A percentile compares a stretch with the other conserved stretches of the same genome.
These are phyloP conservation scores for Parauchenoglanis punctatus DNA, from an alignment of 2,797 vertebrate species.

Conservation along the genomic window DNA sequence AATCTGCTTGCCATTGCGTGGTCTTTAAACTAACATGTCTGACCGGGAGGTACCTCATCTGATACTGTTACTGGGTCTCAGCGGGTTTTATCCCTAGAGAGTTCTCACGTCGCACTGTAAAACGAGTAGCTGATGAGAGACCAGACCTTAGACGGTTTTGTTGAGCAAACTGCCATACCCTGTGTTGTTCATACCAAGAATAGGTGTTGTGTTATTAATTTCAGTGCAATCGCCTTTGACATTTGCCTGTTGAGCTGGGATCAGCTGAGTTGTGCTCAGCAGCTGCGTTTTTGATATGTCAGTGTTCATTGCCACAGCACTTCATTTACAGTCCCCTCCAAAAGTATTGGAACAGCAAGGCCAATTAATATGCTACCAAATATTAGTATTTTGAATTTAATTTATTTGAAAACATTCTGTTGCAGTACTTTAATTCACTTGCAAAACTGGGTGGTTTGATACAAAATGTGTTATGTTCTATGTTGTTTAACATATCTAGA, in stretches of 20 bases:
- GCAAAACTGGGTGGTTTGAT: too few species aligned
- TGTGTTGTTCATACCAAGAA: slow-evolving; percentile 56
- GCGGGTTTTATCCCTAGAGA: slow-evolving; percentile 21
- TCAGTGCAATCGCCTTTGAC: slow-evolving; percentile 42
- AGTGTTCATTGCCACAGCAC: not conserved
- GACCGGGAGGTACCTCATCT: slow-evolving; percentile 25
- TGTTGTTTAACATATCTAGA: too few species aligned
- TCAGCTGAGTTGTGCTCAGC: slow-evolving; percentile 21
- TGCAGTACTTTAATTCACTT: too few species aligned
- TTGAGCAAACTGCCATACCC: slow-evolving; percentile 23
- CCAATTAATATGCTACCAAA: too few species aligned
- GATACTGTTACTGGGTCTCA: slow-evolving; percentile 3
- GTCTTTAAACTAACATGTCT: slow-evolving; percentile 39
- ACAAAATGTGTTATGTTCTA: too few species aligned
- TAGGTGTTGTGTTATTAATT: slow-evolving; percentile 51
- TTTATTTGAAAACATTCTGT: too few species aligned
- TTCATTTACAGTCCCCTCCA: not conserved
- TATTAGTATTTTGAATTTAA: too few species aligned
- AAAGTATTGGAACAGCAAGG: too few species aligned
- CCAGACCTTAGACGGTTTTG: slow-evolving; percentile 29
- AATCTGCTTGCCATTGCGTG: slow-evolving; percentile 26
- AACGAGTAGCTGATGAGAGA: slow-evolving; percentile 59
- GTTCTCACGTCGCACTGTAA: slow-evolving; percentile 33
- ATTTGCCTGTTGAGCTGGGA: slow-evolving; percentile 43
- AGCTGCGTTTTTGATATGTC: slow-evolving; percentile 10